phyloP scores from a whole-genome alignment of 2,113 vertebrate species.

The Cheilinus undulatus region DNA sequence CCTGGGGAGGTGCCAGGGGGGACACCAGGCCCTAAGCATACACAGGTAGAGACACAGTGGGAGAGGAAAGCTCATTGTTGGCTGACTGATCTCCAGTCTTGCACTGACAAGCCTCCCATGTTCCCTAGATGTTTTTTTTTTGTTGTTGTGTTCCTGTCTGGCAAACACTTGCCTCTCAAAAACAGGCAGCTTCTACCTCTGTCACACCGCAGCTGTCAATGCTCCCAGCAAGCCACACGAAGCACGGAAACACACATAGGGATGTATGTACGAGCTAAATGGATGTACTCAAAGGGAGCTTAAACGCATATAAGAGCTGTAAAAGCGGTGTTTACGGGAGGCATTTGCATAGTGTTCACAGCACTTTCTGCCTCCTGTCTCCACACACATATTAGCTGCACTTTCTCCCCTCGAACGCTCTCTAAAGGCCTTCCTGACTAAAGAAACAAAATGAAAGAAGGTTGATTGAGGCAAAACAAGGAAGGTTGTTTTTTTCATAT shows the following conservation, averaged over 20 bases:
- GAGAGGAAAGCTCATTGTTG: slow-evolving; percentile 71
- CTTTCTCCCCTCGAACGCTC: slow-evolving; percentile 54
- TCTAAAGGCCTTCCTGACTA: slow-evolving; percentile 57
- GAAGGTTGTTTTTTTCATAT: slow-evolving; percentile 84
- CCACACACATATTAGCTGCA: slow-evolving; percentile 28
- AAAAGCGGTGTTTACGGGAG: slow-evolving; percentile 69
- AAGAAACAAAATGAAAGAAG: slow-evolving; percentile 73
- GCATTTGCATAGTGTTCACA: slow-evolving; percentile 72
- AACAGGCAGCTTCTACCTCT: slow-evolving; percentile 66
- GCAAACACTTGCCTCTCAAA: slow-evolving; percentile 72
- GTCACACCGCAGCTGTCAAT: slow-evolving; percentile 67
- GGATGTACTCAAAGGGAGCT: slow-evolving; percentile 64
- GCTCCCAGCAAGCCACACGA: slow-evolving; percentile 16
- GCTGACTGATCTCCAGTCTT: slow-evolving; percentile 76
- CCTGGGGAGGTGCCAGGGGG: slow-evolving; percentile 57
- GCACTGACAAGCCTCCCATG: slow-evolving; percentile 64
- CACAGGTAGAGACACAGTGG: slow-evolving; percentile 56
- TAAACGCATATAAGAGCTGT: slow-evolving; percentile 72
- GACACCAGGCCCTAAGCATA: slow-evolving; percentile 61
- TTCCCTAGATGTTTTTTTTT: slow-evolving; percentile 70
- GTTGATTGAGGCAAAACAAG: slow-evolving; percentile 80
- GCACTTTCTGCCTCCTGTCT: slow-evolving; percentile 51
- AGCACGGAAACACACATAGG: slow-evolving; percentile 13
- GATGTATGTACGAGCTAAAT: slow-evolving; percentile 52
- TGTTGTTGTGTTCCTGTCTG: slow-evolving; percentile 60